Evolutionary conservation across 1,140 invertebrate species (phyloP), one percentile per base, ranked within the genome.

Genomic region (Achatina immaculata): DNA sequence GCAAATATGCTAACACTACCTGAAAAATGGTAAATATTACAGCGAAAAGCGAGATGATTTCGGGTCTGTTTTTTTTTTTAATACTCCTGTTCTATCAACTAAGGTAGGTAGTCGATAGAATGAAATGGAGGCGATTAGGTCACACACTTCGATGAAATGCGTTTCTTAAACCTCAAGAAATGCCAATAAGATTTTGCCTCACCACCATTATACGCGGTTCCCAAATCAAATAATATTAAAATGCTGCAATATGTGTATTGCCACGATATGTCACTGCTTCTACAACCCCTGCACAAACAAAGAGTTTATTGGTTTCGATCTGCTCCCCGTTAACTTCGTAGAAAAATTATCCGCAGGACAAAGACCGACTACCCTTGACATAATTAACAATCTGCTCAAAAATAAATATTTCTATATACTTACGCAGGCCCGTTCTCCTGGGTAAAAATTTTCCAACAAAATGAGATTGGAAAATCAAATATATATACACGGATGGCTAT

Each of bases 381-480:
- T 76, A 58, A 68, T 58, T 78, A 76, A 58, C 58, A 66, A 83
- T 82, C 78, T 21, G 36, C 34, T 66, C 79, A 62, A 40, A 66
- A 69, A 75, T 55, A 45, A 69, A 66, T 28, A 79, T 79, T 84
- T 84, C 82, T 76, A 68, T 78, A 45, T 80, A 88, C 89, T 90
- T 88, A 91, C 90, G 88, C 89, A 85, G 90, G 90, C 87, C 89
- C 90, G 90, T 91, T 89, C 90, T 82, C 85, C 73, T 90, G 90
- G 90, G 90, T 90, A 85, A 88, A 81, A 81, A 81, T 78, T 82
- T 79, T 84, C 85, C 85, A 85, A 89, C 83, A 84, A 87, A 85
- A 84, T 82, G 83, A 85, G 85, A 82, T 76, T 78, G 76, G 78
- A 82, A 78, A 73, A 78, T 82, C 83, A 69, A 82, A 82, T 83